These are phyloP conservation scores for Thunnus thynnus DNA, from an alignment of 2,113 vertebrate genomes.

Conservation along the genomic window DNA sequence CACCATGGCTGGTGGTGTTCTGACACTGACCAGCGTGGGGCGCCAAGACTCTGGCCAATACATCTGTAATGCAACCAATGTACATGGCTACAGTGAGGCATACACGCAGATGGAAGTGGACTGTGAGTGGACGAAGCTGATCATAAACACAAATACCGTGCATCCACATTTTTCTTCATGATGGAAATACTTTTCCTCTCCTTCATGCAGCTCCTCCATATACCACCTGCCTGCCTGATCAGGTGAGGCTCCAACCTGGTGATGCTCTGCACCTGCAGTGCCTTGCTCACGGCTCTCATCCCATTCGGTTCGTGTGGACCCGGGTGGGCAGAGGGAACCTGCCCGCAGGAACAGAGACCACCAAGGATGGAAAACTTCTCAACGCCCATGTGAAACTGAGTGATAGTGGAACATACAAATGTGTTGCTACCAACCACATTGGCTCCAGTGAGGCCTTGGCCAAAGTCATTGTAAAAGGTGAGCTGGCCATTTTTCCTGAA, in stretches of 20 bases:
- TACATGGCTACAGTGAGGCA: constrained; percentile 85
- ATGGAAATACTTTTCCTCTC: neutral
- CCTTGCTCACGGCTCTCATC: constrained; percentile 93
- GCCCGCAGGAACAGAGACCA: constrained; percentile 57
- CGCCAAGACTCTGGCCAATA: constrained; percentile 98
- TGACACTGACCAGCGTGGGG: constrained; percentile 90
- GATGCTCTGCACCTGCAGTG: constrained; percentile 89
- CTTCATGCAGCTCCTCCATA: constrained; percentile 88
- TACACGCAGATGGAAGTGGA: constrained; percentile 93
- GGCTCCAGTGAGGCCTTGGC: constrained; percentile 86
- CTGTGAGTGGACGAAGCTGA: constrained; percentile 83
- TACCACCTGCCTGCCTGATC: constrained; percentile 90
- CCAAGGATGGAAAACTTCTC: constrained; percentile 80
- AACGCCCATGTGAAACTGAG: constrained; percentile 63
- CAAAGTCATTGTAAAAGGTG: constrained; percentile 87
- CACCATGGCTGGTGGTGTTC: constrained; percentile 81
- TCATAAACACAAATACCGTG: neutral
- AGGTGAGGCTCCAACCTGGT: constrained; percentile 75
- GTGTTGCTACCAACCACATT: constrained; percentile 90
- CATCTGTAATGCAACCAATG: constrained; percentile 95
- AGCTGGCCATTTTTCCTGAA: constrained; percentile 51
- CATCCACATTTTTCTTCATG: neutral
- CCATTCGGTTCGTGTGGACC: constrained; percentile 89
- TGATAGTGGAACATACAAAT: constrained; percentile 91
- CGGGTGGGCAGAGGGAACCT: constrained; percentile 84